A percentile compares a stretch with the other conserved stretches of the same genome.
Evolutionary conservation across 2,113 vertebrate genomes (phyloP).

Genomic region (Tyrannus savana): DNA sequence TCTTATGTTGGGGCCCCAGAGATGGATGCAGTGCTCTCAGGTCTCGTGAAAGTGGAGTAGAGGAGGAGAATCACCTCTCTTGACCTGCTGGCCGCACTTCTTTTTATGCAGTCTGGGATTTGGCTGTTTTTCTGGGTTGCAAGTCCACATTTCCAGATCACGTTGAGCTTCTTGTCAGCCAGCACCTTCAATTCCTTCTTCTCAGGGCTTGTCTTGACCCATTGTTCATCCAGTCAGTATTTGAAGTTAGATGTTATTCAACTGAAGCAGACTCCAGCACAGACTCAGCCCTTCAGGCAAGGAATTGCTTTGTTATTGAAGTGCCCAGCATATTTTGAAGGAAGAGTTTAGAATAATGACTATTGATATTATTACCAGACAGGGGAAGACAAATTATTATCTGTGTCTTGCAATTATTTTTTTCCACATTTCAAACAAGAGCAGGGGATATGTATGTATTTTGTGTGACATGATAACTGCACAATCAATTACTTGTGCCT

Average conservation of each 20-base stretch:
- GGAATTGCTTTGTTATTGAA: not conserved
- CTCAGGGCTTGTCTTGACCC: not conserved
- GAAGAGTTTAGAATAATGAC: conserved; percentile 5
- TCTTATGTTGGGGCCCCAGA: fast-evolving
- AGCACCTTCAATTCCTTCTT: not conserved
- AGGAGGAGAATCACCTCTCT: not conserved
- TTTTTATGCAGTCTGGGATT: not conserved
- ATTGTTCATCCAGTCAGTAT: not conserved
- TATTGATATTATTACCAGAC: not conserved
- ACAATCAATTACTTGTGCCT: conserved; percentile 38
- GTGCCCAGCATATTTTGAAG: not conserved
- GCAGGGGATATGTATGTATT: not conserved
- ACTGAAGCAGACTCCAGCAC: not conserved
- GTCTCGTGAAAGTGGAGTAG: not conserved
- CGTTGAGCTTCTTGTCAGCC: not conserved
- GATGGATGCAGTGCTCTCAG: not conserved
- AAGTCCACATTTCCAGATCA: not conserved
- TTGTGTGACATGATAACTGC: not conserved
- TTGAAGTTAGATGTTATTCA: not conserved
- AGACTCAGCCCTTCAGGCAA: not conserved
- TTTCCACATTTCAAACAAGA: not conserved
- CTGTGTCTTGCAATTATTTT: not conserved
- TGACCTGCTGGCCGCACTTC: fast-evolving
- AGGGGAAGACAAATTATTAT: conserved; percentile 4
- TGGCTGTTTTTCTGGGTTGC: not conserved